Evolutionary conservation across 2,113 vertebrate species (phyloP).

Genomic region (Ictalurus punctatus): DNA sequence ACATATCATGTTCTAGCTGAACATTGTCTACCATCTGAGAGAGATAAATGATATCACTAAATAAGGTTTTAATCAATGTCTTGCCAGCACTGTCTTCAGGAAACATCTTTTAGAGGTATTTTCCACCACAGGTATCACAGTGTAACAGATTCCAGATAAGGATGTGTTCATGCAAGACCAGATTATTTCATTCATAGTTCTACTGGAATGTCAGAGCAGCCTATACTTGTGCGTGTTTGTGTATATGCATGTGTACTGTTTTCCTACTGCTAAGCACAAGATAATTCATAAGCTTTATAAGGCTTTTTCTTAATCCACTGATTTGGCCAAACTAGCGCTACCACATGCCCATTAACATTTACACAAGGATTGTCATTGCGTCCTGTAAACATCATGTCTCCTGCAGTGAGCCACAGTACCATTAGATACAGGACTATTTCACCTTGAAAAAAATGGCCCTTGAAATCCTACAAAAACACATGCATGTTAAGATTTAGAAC

Average conservation of each 20-base stretch:
- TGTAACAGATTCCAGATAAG: not conserved
- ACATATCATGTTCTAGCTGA: slow-evolving; percentile 20
- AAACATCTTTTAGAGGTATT: not conserved
- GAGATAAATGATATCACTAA: not conserved
- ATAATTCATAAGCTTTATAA: slow-evolving; percentile 12
- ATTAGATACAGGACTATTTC: not conserved
- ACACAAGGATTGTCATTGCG: slow-evolving; percentile 5
- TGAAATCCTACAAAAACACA: not conserved
- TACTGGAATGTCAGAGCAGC: slow-evolving; percentile 12
- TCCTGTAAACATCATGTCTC: slow-evolving; percentile 18
- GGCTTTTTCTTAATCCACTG: slow-evolving; percentile 10
- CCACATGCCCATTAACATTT: slow-evolving; percentile 31
- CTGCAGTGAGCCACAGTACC: not conserved
- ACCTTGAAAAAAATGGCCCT: not conserved
- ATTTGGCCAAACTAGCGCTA: slow-evolving; percentile 9
- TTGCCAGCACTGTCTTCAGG: not conserved
- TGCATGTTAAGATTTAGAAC: not conserved
- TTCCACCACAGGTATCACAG: slow-evolving; percentile 3
- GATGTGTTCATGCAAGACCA: slow-evolving; percentile 17
- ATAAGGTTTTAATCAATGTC: not conserved
- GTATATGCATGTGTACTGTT: not conserved
- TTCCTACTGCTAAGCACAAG: not conserved
- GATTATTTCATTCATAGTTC: slow-evolving; percentile 20
- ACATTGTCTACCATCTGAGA: not conserved
- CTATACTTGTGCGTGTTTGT: slow-evolving; percentile 8